Conservation (phyloP, 2,888 invertebrate species). For the Dasysyrphus tricinctus region DNA sequence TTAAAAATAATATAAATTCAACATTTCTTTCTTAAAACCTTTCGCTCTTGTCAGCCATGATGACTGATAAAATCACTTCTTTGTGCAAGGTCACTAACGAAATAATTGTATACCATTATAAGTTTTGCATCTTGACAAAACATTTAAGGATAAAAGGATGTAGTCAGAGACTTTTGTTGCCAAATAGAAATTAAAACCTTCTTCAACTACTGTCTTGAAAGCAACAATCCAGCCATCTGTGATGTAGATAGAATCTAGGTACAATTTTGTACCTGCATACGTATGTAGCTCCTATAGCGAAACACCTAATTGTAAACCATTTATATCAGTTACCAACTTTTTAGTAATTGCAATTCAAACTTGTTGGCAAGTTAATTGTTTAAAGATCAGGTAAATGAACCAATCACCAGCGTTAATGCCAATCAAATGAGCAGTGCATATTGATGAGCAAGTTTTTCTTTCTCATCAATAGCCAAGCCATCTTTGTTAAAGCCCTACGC, state of each 20-base stretch:
- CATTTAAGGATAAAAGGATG: neutral
- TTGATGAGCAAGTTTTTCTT: constrained; percentile 40
- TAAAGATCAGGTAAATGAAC: constrained; percentile 71
- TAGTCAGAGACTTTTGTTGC: neutral
- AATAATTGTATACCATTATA: neutral
- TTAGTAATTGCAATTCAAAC: constrained; percentile 79
- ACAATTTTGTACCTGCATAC: neutral
- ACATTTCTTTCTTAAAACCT: neutral
- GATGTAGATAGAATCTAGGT: neutral
- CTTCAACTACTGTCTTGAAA: neutral
- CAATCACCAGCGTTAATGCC: constrained; percentile 74
- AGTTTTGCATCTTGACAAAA: neutral
- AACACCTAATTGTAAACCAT: constrained; percentile 59
- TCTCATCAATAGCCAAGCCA: neutral
- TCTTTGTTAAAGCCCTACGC: constrained; percentile 20
- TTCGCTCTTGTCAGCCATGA: neutral
- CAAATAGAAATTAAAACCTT: neutral
- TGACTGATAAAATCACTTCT: neutral
- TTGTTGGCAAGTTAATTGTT: constrained; percentile 83
- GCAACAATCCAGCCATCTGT: neutral
- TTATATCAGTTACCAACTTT: constrained; percentile 74
- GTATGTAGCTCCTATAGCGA: neutral
- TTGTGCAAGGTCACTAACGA: neutral
- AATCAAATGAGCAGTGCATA: constrained; percentile 68
- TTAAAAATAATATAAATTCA: too few species aligned